These are phyloP conservation scores for Phycodurus eques DNA, from an alignment of 2,113 vertebrate species.

Conservation along the genomic window DNA sequence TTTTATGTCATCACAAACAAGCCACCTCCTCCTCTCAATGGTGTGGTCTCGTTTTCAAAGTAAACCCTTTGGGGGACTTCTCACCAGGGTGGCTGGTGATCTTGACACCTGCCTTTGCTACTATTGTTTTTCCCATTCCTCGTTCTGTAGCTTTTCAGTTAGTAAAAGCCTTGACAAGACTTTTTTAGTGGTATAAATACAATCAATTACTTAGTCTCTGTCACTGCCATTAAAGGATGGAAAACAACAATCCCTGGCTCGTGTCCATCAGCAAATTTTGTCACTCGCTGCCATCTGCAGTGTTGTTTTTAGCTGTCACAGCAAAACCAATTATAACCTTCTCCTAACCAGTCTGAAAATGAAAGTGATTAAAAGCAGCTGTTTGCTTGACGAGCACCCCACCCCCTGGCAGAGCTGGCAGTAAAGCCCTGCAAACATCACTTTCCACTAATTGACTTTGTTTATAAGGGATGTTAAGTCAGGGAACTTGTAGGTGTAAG, in stretches of 20 bases:
- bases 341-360: conserved; percentile 44
- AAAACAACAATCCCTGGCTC: conserved; percentile 4
- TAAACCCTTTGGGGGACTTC: no score
- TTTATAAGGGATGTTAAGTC: conserved; percentile 72
- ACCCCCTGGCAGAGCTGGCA: conserved; percentile 17
- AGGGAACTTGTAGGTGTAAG: conserved; percentile 63
- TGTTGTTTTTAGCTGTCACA: conserved; percentile 41
- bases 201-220: conserved; percentile 23
- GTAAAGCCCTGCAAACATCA: conserved; percentile 56
- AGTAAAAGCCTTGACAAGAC: conserved; percentile 6
- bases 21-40: no score
- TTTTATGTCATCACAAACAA: no score
- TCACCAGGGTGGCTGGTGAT: no score
- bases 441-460: conserved; percentile 73
- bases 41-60: no score
- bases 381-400: conserved; percentile 38
- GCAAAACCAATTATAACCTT: conserved; percentile 56
- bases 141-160: not conserved
- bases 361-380: conserved; percentile 68
- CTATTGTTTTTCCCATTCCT: not conserved
- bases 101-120: not conserved
- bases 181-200: conserved; percentile 25
- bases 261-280: conserved; percentile 36
- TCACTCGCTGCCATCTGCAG: conserved; percentile 38
- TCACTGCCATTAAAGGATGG: conserved; percentile 1